These are phyloP conservation scores for Crocallis elinguaria DNA, from an alignment of 2,888 invertebrate genomes.

Conservation along the genomic window DNA sequence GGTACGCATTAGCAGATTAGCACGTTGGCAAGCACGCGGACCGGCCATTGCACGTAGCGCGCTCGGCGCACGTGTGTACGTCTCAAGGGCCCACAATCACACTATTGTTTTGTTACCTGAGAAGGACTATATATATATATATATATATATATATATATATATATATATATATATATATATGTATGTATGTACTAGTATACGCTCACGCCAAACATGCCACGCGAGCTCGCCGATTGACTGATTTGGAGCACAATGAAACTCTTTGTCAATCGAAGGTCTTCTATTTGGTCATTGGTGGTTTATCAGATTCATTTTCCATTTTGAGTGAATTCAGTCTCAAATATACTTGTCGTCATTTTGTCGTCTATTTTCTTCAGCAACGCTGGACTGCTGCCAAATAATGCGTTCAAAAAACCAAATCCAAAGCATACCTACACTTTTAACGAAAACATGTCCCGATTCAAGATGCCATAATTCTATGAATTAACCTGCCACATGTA, in stretches of 20 bases:
- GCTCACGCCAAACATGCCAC: neutral
- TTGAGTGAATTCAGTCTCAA: neutral
- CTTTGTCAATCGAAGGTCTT: slow-evolving; percentile 5
- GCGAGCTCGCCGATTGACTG: slow-evolving; percentile 1
- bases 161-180: too few species aligned
- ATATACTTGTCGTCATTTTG: slow-evolving; percentile 1
- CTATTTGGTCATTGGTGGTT: neutral
- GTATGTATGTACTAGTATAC: too few species aligned
- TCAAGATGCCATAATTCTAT: slow-evolving; percentile 22
- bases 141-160: too few species aligned
- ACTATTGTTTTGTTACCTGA: neutral
- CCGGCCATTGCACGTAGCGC: slow-evolving; percentile 14
- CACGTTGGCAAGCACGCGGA: slow-evolving; percentile 13
- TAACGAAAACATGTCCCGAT: slow-evolving; percentile 21
- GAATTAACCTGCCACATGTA: slow-evolving; percentile 22
- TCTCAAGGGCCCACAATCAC: slow-evolving; percentile 22
- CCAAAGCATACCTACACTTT: slow-evolving; percentile 11
- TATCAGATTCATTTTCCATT: slow-evolving; percentile 4
- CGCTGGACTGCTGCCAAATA: slow-evolving; percentile 12
- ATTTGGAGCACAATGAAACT: slow-evolving; percentile 15
- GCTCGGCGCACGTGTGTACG: slow-evolving; percentile 14
- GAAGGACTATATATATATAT: neutral
- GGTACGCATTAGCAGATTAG: slow-evolving; percentile 6
- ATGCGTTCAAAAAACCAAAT: slow-evolving; percentile 4
- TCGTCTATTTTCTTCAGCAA: neutral